Base-by-base conservation (phyloP, 2,113 vertebrate genomes). In the Bombycilla garrulus region DNA sequence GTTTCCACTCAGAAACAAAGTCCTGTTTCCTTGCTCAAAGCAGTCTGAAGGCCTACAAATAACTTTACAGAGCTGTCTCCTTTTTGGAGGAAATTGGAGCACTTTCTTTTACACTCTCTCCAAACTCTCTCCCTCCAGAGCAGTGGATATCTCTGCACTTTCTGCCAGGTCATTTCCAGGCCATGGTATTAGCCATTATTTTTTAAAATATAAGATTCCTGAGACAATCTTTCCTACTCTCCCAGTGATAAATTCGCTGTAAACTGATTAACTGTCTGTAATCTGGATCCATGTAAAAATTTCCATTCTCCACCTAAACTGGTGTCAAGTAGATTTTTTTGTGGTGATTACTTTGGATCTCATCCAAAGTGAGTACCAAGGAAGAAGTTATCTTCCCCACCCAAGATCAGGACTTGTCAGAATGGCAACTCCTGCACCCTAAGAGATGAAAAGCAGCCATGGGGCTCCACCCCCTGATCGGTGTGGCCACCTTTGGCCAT, bases 1-100 rank as follows among this genome's bases (percentile, higher is more conserved):
- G 76, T 65, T 96, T 94, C 87, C 33, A 67, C 71, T 62, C 77
- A 73, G 86, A 91, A 95, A 81, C 69, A 54, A 96, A 86, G 73
- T 87, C 70, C 24, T 85, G 26, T 85, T 90, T 57, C 61, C 60
- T 36, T 77, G 58, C 79, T 83, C 47, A 66, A 53, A 86, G 53
- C 74, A 81, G 47, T 86, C 79, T 78, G 70, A 92, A 94, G 56
- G 35, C 51, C 77, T 87, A 83, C 88, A 92, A 67, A 94, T 90
- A 93, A 71, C 36, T 66, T 77, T 62, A 70, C 25, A 86, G 35
- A 77, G 13, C 22, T 88, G 23, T 12, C 40, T 88, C 74, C 12
- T 42, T 94, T 64, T 38, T 38, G 38, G 38, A 38, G 38, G 24
- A 73, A 74, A 86, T 0, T 36, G n/a, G 21, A 88, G 29, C 71